phyloP scores from a whole-genome alignment of 2,113 vertebrate species.

The Nettapus auritus region DNA sequence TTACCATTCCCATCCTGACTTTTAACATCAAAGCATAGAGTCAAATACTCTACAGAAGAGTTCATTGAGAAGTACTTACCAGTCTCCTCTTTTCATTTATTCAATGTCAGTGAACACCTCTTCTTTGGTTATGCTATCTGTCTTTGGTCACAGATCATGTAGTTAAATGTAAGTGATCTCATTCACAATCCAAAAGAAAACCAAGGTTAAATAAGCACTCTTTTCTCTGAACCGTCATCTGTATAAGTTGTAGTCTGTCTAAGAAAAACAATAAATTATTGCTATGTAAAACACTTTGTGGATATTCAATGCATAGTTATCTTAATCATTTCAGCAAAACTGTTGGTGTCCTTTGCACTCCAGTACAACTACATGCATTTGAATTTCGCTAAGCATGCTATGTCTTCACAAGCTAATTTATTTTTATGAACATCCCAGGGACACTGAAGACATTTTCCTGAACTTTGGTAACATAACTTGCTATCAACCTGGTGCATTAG shows the following conservation, averaged over 20 bases:
- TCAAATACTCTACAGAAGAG: background rate
- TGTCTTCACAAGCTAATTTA: conserved; percentile 47
- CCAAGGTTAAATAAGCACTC: background rate
- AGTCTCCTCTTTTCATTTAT: background rate
- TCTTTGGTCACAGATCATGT: background rate
- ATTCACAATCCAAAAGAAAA: conserved; percentile 4
- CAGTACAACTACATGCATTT: conserved; percentile 12
- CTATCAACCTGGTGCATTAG: conserved; percentile 8
- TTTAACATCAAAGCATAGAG: background rate
- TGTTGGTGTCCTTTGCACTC: conserved; percentile 45
- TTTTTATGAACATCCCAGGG: conserved; percentile 42
- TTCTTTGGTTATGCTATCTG: background rate
- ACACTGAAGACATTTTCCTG: conserved; percentile 14
- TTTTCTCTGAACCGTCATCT: background rate
- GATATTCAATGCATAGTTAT: conserved; percentile 55
- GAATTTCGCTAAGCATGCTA: conserved; percentile 34
- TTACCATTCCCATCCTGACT: background rate
- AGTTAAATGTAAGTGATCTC: background rate
- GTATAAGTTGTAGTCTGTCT: background rate
- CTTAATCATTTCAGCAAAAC: conserved; percentile 58
- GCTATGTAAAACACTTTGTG: conserved; percentile 16
- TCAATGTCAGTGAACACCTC: background rate
- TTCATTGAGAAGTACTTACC: background rate
- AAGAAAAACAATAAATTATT: conserved; percentile 16
- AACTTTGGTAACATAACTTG: conserved; percentile 48